Evolutionary conservation across 2,797 vertebrate species (phyloP), one percentile per base, ranked within the genome.

Genomic region (Nasua narica): DNA sequence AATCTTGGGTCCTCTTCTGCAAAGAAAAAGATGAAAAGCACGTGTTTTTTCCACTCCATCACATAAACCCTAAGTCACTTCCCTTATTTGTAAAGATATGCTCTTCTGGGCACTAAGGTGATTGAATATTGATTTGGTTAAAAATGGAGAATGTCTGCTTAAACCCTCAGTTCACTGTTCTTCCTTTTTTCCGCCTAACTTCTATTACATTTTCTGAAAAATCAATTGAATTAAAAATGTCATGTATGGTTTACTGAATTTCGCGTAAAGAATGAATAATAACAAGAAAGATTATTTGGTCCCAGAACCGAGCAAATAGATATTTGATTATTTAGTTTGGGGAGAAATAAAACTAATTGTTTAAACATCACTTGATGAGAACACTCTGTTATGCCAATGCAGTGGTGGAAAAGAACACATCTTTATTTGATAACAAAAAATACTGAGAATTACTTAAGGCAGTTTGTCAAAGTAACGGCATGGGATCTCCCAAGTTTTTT

Each of bases 101-200:
- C 8, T 85, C 89, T 91, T 78, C 48, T 29, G 48, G 78, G n/a
- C 40, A 16, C 40, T 18, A 40, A 84, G 56, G 83, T 56, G 69
- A 96, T 52, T 93, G 77, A 46, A 76, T 97, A 92, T 96, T 48
- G 91, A 94, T 96, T 78, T 18, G 18, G 40, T 89, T 89, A 90
- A 65, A 94, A 96, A 88, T 76, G 56, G 83, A 94, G 81, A 52
- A 14, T 0, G 3, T 15, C 18, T n/a, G 50, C 56, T 94, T n/a
- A 79, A 79, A 87, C 13, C 21, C 18, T 7, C 1, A 4, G 40
- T 60, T 93, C 67, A 50, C 74, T 7, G 7, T 87, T 10, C 2
- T n/a, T 93, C 48, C 3, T 62, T 1, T 62, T 77, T 14, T 18
- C 35, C 3, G 2, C 0, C 0, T 69, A 58, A 18, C 14, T 72